A percentile compares a stretch with the other conserved stretches of the same genome.
These are phyloP conservation scores for Diplosoma virens DNA, from an alignment of 23 tunicate genomes.

Conservation along the genomic window DNA sequence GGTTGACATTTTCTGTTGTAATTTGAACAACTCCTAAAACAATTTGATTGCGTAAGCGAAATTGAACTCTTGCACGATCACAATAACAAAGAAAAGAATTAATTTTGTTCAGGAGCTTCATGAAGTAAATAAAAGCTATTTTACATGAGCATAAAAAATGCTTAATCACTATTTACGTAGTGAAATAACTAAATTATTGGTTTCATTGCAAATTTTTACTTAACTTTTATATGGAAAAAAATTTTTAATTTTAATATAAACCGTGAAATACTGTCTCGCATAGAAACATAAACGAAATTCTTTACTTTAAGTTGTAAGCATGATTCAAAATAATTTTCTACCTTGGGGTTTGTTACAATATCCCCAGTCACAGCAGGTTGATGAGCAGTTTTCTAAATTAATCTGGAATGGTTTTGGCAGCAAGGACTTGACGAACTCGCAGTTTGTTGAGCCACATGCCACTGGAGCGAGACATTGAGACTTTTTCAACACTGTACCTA, in stretches of 20 bases:
- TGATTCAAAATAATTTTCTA: neutral
- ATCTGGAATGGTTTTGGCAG: neutral
- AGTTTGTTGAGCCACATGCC: conserved; percentile 7
- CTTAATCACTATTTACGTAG: too few relatives aligned
- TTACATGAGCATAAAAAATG: too few relatives aligned
- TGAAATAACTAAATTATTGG: too few relatives aligned
- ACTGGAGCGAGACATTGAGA: conserved; percentile 4
- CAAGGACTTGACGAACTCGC: neutral
- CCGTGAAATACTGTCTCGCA: neutral
- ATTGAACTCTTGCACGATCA: neutral
- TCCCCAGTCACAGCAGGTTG: neutral
- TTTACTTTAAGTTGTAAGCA: neutral
- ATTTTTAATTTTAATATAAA: neutral
- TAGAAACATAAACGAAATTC: neutral
- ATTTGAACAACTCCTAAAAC: too few relatives aligned
- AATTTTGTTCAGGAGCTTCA: too few relatives aligned
- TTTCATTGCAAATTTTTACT: too few relatives aligned
- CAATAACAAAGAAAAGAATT: neutral
- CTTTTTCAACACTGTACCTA: neutral
- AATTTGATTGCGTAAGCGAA: too few relatives aligned
- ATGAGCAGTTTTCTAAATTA: neutral
- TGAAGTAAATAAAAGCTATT: too few relatives aligned
- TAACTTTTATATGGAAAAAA: neutral
- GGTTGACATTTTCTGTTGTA: too few relatives aligned
- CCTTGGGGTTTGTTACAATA: neutral